Evolutionary conservation across 2,888 invertebrate genomes (phyloP).

Genomic region (Syrphus vitripennis): DNA sequence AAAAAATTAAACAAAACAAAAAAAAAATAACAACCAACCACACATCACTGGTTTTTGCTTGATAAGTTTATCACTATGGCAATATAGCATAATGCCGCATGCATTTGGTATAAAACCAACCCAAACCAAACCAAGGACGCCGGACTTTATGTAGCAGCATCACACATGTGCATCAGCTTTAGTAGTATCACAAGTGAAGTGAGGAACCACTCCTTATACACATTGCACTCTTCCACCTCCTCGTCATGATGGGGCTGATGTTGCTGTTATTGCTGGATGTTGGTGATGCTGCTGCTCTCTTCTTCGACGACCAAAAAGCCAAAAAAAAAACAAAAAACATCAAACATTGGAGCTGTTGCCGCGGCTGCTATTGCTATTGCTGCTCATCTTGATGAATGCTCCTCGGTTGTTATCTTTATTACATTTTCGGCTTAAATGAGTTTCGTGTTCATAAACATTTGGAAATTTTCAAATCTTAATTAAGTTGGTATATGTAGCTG

Average conservation of each 20-base stretch:
- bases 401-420: slow-evolving; percentile 69
- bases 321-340: slow-evolving; percentile 29
- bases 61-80: slow-evolving; percentile 66
- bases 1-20: slow-evolving; percentile 5
- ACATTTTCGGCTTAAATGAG: slow-evolving; percentile 69
- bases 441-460: slow-evolving; percentile 71
- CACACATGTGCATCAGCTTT: slow-evolving; percentile 31
- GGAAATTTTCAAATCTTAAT: slow-evolving; percentile 72
- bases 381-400: slow-evolving; percentile 66
- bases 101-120: slow-evolving; percentile 18
- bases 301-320: slow-evolving; percentile 14
- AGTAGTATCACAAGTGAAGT: slow-evolving; percentile 1
- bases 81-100: slow-evolving; percentile 47
- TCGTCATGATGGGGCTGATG: neutral
- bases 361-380: slow-evolving; percentile 16
- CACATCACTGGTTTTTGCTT: slow-evolving; percentile 54
- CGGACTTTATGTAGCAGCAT: neutral
- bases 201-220: neutral
- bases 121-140: neutral
- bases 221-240: neutral
- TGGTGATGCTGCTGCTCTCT: neutral
- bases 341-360: slow-evolving; percentile 32
- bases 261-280: neutral
- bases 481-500: slow-evolving; percentile 49
- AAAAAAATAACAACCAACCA: slow-evolving; percentile 1